These are phyloP conservation scores for Himantopus leucocephalus DNA, from an alignment of 2,113 vertebrate species.

Conservation along the genomic window DNA sequence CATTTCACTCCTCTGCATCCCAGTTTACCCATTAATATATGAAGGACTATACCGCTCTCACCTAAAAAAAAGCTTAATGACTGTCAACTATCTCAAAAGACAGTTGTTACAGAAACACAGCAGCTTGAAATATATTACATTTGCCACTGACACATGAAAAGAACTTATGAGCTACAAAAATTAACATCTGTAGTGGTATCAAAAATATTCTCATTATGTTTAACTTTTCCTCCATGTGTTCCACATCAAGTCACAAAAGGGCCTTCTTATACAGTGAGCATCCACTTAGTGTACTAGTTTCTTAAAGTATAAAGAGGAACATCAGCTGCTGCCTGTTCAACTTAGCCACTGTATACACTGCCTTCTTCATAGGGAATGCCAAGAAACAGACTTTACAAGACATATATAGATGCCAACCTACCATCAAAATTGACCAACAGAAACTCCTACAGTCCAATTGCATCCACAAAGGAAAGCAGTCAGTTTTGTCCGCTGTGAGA, in stretches of 20 bases:
- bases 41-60: background rate
- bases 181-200: background rate
- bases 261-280: fast-evolving
- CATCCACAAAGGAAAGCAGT: background rate
- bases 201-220: background rate
- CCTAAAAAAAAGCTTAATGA: background rate
- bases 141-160: background rate
- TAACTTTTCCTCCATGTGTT: background rate
- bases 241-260: background rate
- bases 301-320: background rate
- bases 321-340: background rate
- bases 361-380: background rate
- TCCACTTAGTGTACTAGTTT: no score
- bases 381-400: background rate
- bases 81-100: background rate
- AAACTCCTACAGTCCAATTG: background rate
- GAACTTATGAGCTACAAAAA: background rate
- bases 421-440: background rate
- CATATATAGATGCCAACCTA: background rate
- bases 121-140: background rate
- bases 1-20: background rate
- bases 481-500: fast-evolving
- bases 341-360: background rate
- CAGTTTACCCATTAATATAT: background rate
- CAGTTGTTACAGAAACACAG: background rate